Conservation (phyloP, 2,113 vertebrate genomes). For the Eulemur rufifrons region DNA sequence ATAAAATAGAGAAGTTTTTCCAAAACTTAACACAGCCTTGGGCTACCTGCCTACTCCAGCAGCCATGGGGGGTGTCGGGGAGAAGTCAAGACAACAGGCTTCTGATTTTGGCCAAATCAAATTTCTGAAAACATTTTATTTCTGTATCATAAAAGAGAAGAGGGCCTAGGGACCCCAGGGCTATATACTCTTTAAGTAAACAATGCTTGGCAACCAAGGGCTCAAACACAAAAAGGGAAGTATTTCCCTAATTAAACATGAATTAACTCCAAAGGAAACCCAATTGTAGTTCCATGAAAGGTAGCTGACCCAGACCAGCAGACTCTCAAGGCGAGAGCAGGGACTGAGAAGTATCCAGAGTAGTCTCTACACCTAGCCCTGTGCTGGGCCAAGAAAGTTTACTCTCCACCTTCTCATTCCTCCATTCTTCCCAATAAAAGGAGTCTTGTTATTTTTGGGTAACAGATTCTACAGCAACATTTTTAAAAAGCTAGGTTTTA, state of each 20-base stretch:
- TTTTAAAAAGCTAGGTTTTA: constrained; percentile 74
- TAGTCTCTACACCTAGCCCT: too few relatives aligned
- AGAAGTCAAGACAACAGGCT: not conserved
- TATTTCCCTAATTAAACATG: not conserved
- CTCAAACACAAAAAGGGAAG: not conserved
- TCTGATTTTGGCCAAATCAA: not conserved
- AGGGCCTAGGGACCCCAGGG: not conserved
- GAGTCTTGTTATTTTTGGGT: constrained; percentile 44
- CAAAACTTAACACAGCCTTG: not conserved
- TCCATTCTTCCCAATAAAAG: not conserved
- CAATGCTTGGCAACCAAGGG: not conserved
- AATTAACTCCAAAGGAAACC: not conserved
- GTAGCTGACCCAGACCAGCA: not conserved
- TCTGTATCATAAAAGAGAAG: not conserved
- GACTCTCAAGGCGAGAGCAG: not conserved
- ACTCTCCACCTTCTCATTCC: not conserved
- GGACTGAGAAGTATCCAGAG: not conserved
- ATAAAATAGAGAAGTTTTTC: not conserved
- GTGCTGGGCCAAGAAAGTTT: not conserved
- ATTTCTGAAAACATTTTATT: constrained; percentile 27
- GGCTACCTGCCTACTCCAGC: not conserved
- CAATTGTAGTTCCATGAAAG: not conserved
- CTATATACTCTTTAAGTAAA: not conserved
- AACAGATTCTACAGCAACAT: not conserved
- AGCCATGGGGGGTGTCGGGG: accelerated